These are phyloP conservation scores for Oryzias melastigma DNA, from an alignment of 2,113 vertebrate species.

Conservation along the genomic window DNA sequence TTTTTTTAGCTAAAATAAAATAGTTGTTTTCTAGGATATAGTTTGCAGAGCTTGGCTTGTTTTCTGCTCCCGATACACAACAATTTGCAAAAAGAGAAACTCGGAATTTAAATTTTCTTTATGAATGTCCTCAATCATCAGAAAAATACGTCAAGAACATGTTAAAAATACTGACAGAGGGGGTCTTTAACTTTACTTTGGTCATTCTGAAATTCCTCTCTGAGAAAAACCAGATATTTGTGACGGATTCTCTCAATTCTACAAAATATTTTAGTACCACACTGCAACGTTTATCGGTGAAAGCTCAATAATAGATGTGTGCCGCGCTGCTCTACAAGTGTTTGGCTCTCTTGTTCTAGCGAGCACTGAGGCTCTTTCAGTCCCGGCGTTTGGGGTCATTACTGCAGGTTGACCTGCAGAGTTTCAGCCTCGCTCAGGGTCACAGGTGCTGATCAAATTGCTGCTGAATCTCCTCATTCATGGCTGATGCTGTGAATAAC, in stretches of 20 bases:
- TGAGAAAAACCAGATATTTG: too few species aligned
- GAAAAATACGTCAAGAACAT: not conserved
- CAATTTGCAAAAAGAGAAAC: too few species aligned
- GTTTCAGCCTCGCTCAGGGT: constrained; percentile 39
- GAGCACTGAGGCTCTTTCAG: constrained; percentile 3
- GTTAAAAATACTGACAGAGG: not conserved
- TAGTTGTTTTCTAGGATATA: too few species aligned
- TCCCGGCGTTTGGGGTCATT: constrained; percentile 44
- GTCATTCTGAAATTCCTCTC: not conserved
- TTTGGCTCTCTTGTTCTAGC: not conserved
- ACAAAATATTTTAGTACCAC: too few species aligned
- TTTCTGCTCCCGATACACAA: too few species aligned
- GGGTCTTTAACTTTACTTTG: not conserved
- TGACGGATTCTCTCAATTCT: too few species aligned
- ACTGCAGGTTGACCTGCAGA: constrained; percentile 23
- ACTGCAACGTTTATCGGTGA: too few species aligned
- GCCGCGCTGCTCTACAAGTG: constrained; percentile 6
- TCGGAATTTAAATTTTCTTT: too few species aligned
- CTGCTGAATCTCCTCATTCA: constrained; percentile 49
- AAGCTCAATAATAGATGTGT: not conserved
- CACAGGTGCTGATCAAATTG: constrained; percentile 33
- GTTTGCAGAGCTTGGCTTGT: too few species aligned
- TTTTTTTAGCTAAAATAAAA: too few species aligned
- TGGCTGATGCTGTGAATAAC: constrained; percentile 27
- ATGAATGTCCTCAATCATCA: too few species aligned